Conservation (phyloP, 37 sponge, comb jelly and placozoan species). For the Aplysina aerophoba region DNA sequence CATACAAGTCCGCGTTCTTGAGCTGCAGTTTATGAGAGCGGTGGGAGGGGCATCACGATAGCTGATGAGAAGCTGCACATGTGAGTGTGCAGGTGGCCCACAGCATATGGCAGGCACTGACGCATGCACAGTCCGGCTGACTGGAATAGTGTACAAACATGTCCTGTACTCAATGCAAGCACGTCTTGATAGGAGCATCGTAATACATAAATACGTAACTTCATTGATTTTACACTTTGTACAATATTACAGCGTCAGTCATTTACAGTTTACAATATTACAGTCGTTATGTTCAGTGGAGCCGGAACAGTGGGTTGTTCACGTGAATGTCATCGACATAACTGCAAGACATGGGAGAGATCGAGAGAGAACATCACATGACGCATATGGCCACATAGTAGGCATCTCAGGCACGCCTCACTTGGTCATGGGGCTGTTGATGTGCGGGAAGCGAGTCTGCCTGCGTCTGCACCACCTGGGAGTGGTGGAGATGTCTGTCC, state of each 20-base stretch:
- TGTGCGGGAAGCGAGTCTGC: constrained; percentile 62
- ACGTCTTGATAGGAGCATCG: not conserved
- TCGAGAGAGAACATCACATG: not conserved
- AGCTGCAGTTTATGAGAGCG: no score
- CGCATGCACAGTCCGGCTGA: no score
- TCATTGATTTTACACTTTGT: not conserved
- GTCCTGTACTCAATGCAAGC: no score
- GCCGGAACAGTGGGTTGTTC: constrained; percentile 65
- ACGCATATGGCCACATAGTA: not conserved
- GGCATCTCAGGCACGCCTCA: constrained; percentile 32
- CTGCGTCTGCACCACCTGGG: constrained; percentile 26
- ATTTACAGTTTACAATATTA: not conserved
- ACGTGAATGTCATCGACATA: constrained; percentile 79
- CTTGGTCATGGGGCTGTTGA: constrained; percentile 87
- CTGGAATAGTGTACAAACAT: not conserved
- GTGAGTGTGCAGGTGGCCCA: no score
- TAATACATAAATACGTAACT: not conserved
- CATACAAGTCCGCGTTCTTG: no score
- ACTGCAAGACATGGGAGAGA: constrained; percentile 28
- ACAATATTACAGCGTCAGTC: not conserved
- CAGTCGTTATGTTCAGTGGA: constrained; percentile 37
- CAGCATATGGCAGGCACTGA: no score
- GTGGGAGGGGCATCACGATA: no score
- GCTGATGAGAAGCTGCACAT: no score
- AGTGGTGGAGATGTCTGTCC: constrained; percentile 40